Conservation (phyloP, 2,888 invertebrate genomes). For the Eledona agricola region DNA sequence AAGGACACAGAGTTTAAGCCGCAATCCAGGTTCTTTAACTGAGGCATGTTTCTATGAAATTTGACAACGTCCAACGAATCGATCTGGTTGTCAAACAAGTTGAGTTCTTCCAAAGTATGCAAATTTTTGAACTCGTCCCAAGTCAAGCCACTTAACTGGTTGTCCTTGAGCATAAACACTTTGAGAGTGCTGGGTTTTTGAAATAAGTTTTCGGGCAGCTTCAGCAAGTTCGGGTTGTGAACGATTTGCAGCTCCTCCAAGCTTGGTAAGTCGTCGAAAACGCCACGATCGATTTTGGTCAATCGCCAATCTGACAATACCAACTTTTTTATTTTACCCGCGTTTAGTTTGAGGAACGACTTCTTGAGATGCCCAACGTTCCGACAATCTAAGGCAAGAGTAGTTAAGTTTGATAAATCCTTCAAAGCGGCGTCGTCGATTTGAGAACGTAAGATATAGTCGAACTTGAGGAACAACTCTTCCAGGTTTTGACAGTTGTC, state of each 20-base stretch:
- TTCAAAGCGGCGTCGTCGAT: slow-evolving; percentile 7
- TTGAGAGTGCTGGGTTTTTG: not conserved
- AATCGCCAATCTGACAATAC: slow-evolving; percentile 5
- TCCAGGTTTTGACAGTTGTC: slow-evolving; percentile 13
- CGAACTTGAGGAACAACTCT: slow-evolving; percentile 5
- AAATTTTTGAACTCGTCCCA: slow-evolving; percentile 18
- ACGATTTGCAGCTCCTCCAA: slow-evolving; percentile 16
- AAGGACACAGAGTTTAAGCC: slow-evolving; percentile 4
- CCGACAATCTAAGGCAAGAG: slow-evolving; percentile 1
- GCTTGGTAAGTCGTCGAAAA: not conserved
- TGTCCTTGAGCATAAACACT: not conserved
- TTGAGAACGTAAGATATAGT: slow-evolving; percentile 4
- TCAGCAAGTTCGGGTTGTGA: slow-evolving; percentile 3
- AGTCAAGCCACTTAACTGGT: slow-evolving; percentile 1
- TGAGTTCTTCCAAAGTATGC: not conserved
- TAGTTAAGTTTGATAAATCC: slow-evolving; percentile 13
- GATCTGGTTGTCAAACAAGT: slow-evolving; percentile 4
- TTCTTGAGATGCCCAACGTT: slow-evolving; percentile 3
- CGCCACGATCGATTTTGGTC: not conserved
- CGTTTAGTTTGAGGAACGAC: slow-evolving; percentile 7
- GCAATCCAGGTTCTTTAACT: slow-evolving; percentile 1
- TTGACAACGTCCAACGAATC: slow-evolving; percentile 14
- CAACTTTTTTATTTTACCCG: slow-evolving; percentile 1
- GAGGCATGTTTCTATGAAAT: slow-evolving; percentile 7
- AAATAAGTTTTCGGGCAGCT: slow-evolving; percentile 4